Evolutionary conservation across 2,797 vertebrate species (phyloP), one percentile per base, ranked within the genome.

Genomic region (Liasis olivaceus): DNA sequence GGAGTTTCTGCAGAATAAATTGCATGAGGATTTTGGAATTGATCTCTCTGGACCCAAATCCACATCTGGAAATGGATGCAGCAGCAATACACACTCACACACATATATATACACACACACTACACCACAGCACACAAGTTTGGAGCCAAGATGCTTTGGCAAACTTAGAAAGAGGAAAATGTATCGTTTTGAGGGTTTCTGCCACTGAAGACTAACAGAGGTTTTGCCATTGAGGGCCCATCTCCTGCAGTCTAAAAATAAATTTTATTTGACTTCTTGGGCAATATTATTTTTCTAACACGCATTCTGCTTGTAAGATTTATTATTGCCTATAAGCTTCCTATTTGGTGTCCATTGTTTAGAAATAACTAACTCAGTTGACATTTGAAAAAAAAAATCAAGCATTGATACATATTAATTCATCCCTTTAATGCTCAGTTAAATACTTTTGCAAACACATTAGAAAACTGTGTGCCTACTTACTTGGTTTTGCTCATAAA

Each of bases 401-500:
- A 59, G 26, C 17, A n/a, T 90, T 81, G 36, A 84, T 90, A 15
- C 22, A 81, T 54, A 87, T 66, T 26, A 60, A 84, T 85, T 86
- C 9, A 60, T 84, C 3, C 0, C 22, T 36, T 0, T 0, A 36
- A 12, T 89, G 0, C 31, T 93, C 77, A 1, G 0, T 60, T 86
- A 56, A 90, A 60, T 77, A 0, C 0, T 90, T 87, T 88, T 64
- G 1, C n/a, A 36, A 86, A 8, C 66, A 31, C 28, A 14, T 31
- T 58, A 22, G 92, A 59, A 66, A 66, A 63, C 22, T 64, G 5
- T 63, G 26, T 91, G 63, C 28, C 81, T 42, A 63, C n/a, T 54
- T 36, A 62, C 59, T 59, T 31, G n/a, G 85, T 77, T 93, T 93
- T 66, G 58, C 6, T 58, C 5, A 64, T 81, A 42, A 13, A 64